phyloP scores from a whole-genome alignment of 2,888 invertebrate genomes.

The Agriopis marginaria region DNA sequence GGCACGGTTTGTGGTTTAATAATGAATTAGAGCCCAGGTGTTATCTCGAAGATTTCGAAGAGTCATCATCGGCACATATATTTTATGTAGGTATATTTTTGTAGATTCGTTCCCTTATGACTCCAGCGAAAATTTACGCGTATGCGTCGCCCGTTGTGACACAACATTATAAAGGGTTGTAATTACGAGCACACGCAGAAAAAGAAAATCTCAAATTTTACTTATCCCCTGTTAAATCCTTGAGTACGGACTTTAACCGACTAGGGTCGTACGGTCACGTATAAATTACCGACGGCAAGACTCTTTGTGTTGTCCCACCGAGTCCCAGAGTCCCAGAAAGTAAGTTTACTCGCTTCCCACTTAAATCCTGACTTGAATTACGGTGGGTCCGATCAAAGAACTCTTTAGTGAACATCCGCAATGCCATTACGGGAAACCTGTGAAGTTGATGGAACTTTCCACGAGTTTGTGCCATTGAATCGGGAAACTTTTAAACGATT shows the following conservation, averaged over 20 bases:
- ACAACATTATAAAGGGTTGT: no score
- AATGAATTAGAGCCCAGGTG: no score
- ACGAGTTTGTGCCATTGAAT: slow-evolving; percentile 39
- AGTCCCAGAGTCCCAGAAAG: slow-evolving; percentile 55
- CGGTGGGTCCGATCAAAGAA: slow-evolving; percentile 70
- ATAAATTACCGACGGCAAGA: slow-evolving; percentile 80
- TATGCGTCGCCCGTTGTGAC: no score
- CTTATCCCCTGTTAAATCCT: background rate
- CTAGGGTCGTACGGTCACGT: slow-evolving; percentile 75
- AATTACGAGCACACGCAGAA: background rate
- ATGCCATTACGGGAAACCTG: slow-evolving; percentile 57
- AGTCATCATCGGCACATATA: no score
- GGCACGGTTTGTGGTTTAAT: no score
- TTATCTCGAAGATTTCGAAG: no score
- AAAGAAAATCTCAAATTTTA: background rate
- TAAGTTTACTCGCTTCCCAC: slow-evolving; percentile 74
- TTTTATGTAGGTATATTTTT: no score
- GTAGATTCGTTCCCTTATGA: no score
- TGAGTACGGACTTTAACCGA: slow-evolving; percentile 41
- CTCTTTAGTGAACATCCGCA: slow-evolving; percentile 65
- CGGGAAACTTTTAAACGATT: slow-evolving; percentile 34
- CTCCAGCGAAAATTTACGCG: no score
- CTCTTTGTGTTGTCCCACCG: slow-evolving; percentile 79
- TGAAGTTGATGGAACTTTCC: slow-evolving; percentile 48
- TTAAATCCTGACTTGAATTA: slow-evolving; percentile 83